phyloP scores from a whole-genome alignment of 2,797 vertebrate genomes.

The Loris lydekkerianus region DNA sequence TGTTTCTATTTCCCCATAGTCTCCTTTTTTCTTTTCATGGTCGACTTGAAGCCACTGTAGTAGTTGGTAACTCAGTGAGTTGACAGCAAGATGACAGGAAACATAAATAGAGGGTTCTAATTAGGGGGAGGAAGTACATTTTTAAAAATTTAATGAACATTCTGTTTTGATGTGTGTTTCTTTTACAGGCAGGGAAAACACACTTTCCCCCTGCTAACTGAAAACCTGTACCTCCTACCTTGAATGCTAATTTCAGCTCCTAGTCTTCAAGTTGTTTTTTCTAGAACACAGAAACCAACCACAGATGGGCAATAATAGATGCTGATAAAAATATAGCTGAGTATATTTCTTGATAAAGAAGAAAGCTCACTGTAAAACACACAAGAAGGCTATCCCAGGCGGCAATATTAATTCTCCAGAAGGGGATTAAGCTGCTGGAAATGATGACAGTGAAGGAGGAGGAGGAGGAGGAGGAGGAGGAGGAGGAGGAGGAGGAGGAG shows the following conservation, averaged over 20 bases:
- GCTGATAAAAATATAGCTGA: constrained; percentile 20
- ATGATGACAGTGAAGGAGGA: not conserved
- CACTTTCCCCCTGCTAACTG: not conserved
- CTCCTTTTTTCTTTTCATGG: constrained; percentile 49
- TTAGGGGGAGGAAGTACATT: not conserved
- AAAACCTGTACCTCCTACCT: not conserved
- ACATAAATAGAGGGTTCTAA: not conserved
- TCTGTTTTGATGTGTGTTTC: not conserved
- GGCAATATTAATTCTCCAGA: not conserved
- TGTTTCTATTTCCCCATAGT: not conserved
- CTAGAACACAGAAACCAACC: not conserved
- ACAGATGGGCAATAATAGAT: not conserved
- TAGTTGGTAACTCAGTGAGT: not conserved
- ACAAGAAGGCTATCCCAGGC: not conserved
- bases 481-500: too few species aligned
- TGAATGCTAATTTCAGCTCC: not conserved
- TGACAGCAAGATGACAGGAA: not conserved
- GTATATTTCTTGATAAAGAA: not conserved
- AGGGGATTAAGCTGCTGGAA: not conserved
- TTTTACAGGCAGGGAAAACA: not conserved
- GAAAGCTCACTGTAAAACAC: not conserved
- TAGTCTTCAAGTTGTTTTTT: not conserved
- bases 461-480: too few species aligned
- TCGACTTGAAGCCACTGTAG: constrained; percentile 9
- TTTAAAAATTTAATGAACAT: not conserved